Evolutionary conservation across 2,113 vertebrate species (phyloP).

Genomic region (Electrona antarctica): DNA sequence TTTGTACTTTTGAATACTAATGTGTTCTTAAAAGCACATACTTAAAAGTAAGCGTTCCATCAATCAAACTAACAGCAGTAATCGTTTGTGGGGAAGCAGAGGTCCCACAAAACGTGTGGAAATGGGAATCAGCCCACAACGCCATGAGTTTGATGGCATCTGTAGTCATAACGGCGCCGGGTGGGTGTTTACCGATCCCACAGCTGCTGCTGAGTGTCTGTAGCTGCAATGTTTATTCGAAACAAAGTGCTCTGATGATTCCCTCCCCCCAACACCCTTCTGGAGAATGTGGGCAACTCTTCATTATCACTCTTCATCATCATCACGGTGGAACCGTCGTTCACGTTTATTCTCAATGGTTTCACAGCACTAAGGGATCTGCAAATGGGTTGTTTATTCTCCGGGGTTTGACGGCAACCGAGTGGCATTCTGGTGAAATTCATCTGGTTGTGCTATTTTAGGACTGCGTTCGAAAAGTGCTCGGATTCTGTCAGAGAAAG

Average conservation of each 20-base stretch:
- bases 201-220: neutral
- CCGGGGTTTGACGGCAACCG: constrained; percentile 37
- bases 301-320: constrained; percentile 39
- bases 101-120: too few species aligned
- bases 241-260: constrained; percentile 17
- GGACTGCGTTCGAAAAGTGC: constrained; percentile 59
- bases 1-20: too few species aligned
- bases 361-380: constrained; percentile 19
- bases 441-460: constrained; percentile 70
- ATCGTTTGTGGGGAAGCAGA: too few species aligned
- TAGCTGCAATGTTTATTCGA: constrained; percentile 5
- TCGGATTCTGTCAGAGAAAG: constrained; percentile 64
- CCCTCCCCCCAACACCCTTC: neutral
- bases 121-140: neutral
- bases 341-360: constrained; percentile 33
- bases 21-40: too few species aligned
- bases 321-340: constrained; percentile 27
- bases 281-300: constrained; percentile 1
- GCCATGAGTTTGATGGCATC: neutral
- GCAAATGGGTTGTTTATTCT: constrained; percentile 58
- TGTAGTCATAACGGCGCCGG: neutral
- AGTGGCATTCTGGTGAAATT: constrained; percentile 66
- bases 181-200: neutral
- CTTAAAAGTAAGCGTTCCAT: too few species aligned
- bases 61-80: too few species aligned